phyloP scores from a whole-genome alignment of 2,888 invertebrate genomes.

The Girardia tigrina region DNA sequence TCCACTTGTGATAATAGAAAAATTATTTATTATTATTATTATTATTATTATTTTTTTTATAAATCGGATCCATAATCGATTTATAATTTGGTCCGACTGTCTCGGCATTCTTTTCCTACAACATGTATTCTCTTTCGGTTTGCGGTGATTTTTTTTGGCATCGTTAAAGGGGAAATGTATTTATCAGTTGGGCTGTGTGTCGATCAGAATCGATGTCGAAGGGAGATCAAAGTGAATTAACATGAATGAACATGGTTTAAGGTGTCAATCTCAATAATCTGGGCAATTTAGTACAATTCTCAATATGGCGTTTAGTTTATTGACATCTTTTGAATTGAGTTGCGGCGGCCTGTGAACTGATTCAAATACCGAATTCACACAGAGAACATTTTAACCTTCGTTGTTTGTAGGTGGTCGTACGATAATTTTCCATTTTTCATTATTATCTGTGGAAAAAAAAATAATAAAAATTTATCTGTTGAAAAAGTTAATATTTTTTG shows the following conservation, averaged over 20 bases:
- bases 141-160: conserved; percentile 18
- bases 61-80: too few relatives aligned
- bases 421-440: background rate
- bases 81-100: conserved; percentile 1
- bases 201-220: conserved; percentile 13
- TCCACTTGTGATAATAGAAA: background rate
- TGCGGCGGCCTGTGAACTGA: conserved; percentile 9
- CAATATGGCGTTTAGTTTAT: conserved; percentile 19
- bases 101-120: background rate
- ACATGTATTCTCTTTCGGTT: background rate
- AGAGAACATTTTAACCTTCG: conserved; percentile 19
- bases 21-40: background rate
- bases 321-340: conserved; percentile 23
- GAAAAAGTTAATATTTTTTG: too few relatives aligned
- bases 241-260: conserved; percentile 17
- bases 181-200: background rate
- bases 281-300: conserved; percentile 4
- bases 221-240: conserved; percentile 6
- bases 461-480: too few relatives aligned
- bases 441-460: too few relatives aligned
- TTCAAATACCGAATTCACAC: background rate
- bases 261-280: conserved; percentile 23
- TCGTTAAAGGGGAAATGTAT: background rate
- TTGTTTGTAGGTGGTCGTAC: background rate
- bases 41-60: too few relatives aligned